These are phyloP conservation scores for Drosophila mulleri DNA, from an alignment of 2,888 invertebrate species.

Conservation along the genomic window DNA sequence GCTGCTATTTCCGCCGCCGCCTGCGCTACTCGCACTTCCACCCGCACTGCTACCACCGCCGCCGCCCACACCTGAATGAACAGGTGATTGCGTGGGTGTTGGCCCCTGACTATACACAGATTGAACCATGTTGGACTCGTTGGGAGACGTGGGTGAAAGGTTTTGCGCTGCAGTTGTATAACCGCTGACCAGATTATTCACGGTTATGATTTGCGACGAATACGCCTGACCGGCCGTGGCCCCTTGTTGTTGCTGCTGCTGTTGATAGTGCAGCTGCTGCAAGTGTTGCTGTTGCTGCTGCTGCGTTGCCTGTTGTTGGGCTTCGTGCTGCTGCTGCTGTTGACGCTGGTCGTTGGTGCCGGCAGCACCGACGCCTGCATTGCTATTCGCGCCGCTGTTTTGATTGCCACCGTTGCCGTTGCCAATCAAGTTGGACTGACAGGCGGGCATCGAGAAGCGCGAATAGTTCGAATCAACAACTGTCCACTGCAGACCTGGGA, in stretches of 20 bases:
- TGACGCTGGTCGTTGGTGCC: conserved; percentile 72
- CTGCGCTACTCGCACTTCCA: conserved; percentile 74
- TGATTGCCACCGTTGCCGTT: conserved; percentile 82
- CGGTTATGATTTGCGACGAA: conserved; percentile 85
- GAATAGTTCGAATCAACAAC: conserved; percentile 93
- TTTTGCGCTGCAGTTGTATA: conserved; percentile 85
- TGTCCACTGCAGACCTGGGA: conserved; percentile 94
- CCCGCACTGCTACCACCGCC: conserved; percentile 79
- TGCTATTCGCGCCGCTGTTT: conserved; percentile 82
- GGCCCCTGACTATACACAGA: conserved; percentile 86
- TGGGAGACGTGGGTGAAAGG: conserved; percentile 87
- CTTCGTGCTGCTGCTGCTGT: conserved; percentile 75
- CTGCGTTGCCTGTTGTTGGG: conserved; percentile 79
- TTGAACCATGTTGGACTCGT: conserved; percentile 86
- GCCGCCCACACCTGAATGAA: conserved; percentile 82
- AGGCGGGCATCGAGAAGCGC: conserved; percentile 89
- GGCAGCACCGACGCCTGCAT: conserved; percentile 70
- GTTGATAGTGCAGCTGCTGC: conserved; percentile 75
- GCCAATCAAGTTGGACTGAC: conserved; percentile 86
- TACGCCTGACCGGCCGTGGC: conserved; percentile 80
- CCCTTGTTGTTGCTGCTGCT: conserved; percentile 75
- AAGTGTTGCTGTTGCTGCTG: conserved; percentile 70
- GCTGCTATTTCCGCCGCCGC: conserved; percentile 54
- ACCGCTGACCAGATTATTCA: conserved; percentile 86
- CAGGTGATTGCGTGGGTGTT: conserved; percentile 85